Evolutionary conservation across 2,797 vertebrate genomes (phyloP).

Genomic region (Phoxinus dragarum): DNA sequence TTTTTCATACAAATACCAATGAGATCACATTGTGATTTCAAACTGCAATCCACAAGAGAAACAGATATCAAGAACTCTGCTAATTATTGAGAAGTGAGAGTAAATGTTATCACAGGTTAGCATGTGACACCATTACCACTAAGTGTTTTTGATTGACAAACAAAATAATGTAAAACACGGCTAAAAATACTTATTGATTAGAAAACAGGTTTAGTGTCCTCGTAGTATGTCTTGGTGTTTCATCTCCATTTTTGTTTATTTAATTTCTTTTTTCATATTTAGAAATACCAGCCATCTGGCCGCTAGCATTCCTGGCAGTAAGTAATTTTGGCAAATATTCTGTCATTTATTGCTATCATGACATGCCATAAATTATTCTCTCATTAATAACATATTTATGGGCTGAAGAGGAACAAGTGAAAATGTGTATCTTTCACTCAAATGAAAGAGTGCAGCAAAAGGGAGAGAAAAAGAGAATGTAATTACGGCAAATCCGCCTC

Average conservation of each 20-base stretch:
- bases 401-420: conserved; percentile 39
- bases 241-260: conserved; percentile 1
- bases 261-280: neutral
- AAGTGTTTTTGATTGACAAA: neutral
- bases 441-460: conserved; percentile 35
- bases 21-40: neutral
- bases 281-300: conserved; percentile 41
- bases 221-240: neutral
- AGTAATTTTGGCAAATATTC: conserved; percentile 34
- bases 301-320: conserved; percentile 20
- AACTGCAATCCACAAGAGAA: neutral
- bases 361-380: conserved; percentile 10
- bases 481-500: conserved; percentile 55
- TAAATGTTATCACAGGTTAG: conserved; percentile 15
- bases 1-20: neutral
- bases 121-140: neutral
- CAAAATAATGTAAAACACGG: neutral
- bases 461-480: conserved; percentile 49
- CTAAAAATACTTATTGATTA: neutral
- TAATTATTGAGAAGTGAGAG: neutral
- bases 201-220: conserved; percentile 7
- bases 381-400: conserved; percentile 41
- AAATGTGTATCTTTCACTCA: conserved; percentile 52
- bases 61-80: conserved; percentile 9
- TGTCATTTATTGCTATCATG: conserved; percentile 37